phyloP scores from a whole-genome alignment of 2,797 vertebrate species.

The Lycodopsis pacificus region DNA sequence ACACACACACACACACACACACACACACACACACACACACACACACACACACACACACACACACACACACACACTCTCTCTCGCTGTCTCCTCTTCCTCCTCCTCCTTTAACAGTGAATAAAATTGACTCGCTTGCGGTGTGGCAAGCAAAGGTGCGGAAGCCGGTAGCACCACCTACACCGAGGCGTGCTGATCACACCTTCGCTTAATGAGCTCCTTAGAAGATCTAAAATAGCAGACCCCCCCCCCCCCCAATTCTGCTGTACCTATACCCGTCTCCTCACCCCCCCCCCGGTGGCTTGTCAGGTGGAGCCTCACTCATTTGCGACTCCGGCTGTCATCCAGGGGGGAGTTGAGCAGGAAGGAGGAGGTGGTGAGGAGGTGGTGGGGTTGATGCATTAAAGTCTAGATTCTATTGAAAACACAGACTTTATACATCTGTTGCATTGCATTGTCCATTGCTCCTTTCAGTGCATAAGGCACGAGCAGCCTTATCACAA shows the following conservation, averaged over 20 bases:
- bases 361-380: conserved; percentile 22
- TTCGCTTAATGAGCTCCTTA: conserved; percentile 90
- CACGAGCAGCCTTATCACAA: conserved; percentile 19
- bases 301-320: conserved; percentile 87
- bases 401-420: conserved; percentile 23
- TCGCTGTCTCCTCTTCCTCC: conserved; percentile 20
- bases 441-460: neutral
- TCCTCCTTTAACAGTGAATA: conserved; percentile 83
- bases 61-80: neutral
- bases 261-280: conserved; percentile 46
- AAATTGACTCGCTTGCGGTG: conserved; percentile 76
- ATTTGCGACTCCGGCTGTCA: conserved; percentile 79
- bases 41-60: too few species aligned
- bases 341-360: conserved; percentile 42
- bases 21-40: too few species aligned
- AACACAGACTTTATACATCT: neutral
- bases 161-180: conserved; percentile 74
- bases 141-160: conserved; percentile 71
- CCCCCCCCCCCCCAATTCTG: conserved; percentile 27
- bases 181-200: conserved; percentile 87
- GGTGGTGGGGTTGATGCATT: conserved; percentile 9
- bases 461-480: too few species aligned
- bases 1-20: conserved; percentile 44
- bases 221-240: conserved; percentile 86
- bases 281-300: conserved; percentile 49